A percentile compares a stretch with the other conserved stretches of the same genome.
Conservation (phyloP, 1,140 invertebrate species). For the Choristoneura fumiferana region DNA sequence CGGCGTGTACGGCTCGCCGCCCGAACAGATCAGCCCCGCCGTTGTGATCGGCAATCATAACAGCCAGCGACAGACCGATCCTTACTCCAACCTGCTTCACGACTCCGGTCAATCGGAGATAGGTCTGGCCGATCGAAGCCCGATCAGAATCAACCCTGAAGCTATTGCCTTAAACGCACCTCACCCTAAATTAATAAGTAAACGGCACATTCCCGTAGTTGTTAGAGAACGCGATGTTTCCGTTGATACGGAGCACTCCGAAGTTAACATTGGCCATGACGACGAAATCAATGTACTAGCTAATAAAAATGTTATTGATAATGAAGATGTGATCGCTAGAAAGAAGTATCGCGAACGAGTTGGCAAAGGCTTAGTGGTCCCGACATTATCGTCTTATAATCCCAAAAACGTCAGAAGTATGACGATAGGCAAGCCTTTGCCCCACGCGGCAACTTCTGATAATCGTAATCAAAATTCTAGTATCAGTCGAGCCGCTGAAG, state of each 20-base stretch:
- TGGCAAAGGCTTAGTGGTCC: constrained; percentile 37
- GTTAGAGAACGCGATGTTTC: not conserved
- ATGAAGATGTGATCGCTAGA: constrained; percentile 38
- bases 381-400: constrained; percentile 33
- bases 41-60: too few relatives aligned
- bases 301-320: constrained; percentile 22
- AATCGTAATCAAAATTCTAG: not conserved
- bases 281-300: constrained; percentile 9
- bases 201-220: constrained; percentile 1
- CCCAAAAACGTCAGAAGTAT: constrained; percentile 48
- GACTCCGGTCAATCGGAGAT: too few relatives aligned
- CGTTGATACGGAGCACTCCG: not conserved
- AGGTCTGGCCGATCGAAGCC: not conserved
- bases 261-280: not conserved
- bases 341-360: constrained; percentile 41
- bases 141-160: not conserved
- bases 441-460: not conserved
- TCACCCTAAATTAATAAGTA: not conserved
- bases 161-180: not conserved
- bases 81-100: too few relatives aligned
- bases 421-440: constrained; percentile 37
- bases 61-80: too few relatives aligned
- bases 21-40: not conserved
- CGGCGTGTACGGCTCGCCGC: constrained; percentile 8
- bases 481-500: not conserved